phyloP scores from a whole-genome alignment of 1,140 invertebrate species.

The Holcopasites calliopsidis region DNA sequence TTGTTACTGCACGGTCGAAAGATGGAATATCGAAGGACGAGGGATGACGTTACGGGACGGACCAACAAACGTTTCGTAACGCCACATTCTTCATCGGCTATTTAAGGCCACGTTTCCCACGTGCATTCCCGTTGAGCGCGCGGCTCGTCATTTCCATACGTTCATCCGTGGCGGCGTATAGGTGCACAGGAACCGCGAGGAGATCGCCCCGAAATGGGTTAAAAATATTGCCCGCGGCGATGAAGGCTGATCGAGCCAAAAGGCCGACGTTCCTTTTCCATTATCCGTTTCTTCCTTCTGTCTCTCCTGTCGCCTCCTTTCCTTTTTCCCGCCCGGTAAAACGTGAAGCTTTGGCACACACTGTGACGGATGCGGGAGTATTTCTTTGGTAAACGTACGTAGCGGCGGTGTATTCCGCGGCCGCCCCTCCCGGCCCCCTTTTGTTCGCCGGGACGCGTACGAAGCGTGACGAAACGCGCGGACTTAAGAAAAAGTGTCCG shows the following conservation, averaged over 20 bases:
- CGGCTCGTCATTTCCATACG: not conserved
- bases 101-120: conserved; percentile 17
- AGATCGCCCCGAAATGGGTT: conserved; percentile 35
- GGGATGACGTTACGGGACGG: not conserved
- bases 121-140: not conserved
- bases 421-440: not conserved
- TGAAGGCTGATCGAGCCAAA: conserved; percentile 7
- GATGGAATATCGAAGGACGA: not conserved
- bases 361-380: conserved; percentile 44
- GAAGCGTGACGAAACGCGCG: conserved; percentile 60
- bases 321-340: conserved; percentile 11
- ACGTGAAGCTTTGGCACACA: conserved; percentile 7
- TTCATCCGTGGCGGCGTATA: not conserved
- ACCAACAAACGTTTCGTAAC: conserved; percentile 23
- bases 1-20: not conserved
- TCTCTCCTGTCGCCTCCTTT: not conserved
- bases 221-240: conserved; percentile 33
- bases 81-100: conserved; percentile 4
- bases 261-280: not conserved
- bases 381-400: conserved; percentile 53
- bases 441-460: conserved; percentile 48
- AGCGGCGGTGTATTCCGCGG: conserved; percentile 16
- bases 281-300: not conserved
- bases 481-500: conserved; percentile 53
- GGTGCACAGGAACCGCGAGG: not conserved